Evolutionary conservation across 2,113 vertebrate genomes (phyloP).

Genomic region (Nannospalax galili): DNA sequence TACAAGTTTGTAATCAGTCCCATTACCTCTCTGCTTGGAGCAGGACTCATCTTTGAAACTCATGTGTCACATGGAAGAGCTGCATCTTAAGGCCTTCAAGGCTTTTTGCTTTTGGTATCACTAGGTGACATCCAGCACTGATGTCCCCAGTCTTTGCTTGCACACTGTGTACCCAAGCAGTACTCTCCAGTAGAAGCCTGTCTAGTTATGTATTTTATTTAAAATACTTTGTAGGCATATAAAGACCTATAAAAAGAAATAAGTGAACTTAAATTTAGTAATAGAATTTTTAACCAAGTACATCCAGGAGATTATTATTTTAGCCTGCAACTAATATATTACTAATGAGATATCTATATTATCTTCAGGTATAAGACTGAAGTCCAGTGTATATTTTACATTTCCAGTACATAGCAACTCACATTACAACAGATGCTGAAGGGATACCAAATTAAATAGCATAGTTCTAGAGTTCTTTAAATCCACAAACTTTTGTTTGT

Average conservation of each 20-base stretch:
- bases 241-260: background rate
- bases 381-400: background rate
- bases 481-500: background rate
- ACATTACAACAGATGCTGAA: background rate
- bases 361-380: background rate
- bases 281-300: background rate
- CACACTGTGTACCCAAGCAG: background rate
- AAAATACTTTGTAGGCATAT: background rate
- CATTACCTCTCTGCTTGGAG: background rate
- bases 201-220: background rate
- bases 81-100: background rate
- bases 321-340: background rate
- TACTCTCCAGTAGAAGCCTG: background rate
- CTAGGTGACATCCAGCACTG: rapidly evolving
- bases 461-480: background rate
- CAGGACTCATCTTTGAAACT: background rate
- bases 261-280: background rate
- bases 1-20: conserved; percentile 17
- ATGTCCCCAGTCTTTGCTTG: background rate
- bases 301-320: background rate
- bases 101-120: background rate
- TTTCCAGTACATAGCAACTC: background rate
- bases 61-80: background rate
- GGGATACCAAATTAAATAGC: background rate
- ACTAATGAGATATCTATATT: background rate